Percentiles rank a stretch among this genome's conserved stretches.
These are phyloP conservation scores for Chondrilla cf. caribensis DNA, from an alignment of 37 sponge, comb jelly and placozoan genomes.

Conservation along the genomic window DNA sequence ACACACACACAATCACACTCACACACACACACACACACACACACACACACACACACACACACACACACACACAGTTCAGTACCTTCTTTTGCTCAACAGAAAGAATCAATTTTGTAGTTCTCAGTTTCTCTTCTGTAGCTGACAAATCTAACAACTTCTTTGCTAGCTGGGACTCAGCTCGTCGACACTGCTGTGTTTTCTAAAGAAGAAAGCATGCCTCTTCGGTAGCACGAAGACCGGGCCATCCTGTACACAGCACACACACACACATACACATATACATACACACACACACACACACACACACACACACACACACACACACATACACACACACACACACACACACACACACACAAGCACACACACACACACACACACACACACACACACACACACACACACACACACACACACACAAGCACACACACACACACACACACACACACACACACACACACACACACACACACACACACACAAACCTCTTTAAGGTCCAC, in stretches of 20 bases:
- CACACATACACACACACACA: neutral
- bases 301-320: neutral
- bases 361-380: neutral
- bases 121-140: neutral
- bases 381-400: too few species aligned
- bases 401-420: too few species aligned
- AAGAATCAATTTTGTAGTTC: neutral
- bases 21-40: neutral
- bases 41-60: neutral
- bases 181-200: neutral
- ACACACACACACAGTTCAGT: neutral
- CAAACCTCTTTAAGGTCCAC: neutral
- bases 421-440: too few species aligned
- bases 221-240: too few species aligned
- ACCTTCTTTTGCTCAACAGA: conserved; percentile 3
- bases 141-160: conserved; percentile 31
- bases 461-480: too few species aligned
- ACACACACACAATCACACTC: conserved; percentile 7
- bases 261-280: neutral
- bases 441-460: too few species aligned
- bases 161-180: conserved; percentile 39
- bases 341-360: neutral
- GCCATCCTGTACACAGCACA: too few species aligned
- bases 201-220: neutral
- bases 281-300: neutral